Evolutionary conservation across 2,888 invertebrate species (phyloP).

Genomic region (Leucoptera coffeella): DNA sequence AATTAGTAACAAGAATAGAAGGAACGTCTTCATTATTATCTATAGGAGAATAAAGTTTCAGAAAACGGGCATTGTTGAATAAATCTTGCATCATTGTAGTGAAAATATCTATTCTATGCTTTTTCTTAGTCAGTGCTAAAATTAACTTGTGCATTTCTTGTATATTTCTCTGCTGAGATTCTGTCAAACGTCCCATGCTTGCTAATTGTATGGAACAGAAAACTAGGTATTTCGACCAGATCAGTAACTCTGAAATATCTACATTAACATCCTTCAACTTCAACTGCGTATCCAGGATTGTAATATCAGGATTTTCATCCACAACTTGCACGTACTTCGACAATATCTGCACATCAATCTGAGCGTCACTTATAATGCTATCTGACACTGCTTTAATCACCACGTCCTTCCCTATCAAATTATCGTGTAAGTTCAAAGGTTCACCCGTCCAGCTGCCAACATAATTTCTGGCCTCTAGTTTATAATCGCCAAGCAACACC

Average conservation of each 20-base stretch:
- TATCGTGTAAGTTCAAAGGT: conserved; percentile 19
- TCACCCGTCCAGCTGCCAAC: conserved; percentile 40
- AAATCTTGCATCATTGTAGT: conserved; percentile 20
- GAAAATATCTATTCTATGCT: conserved; percentile 20
- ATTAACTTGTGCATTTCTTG: conserved; percentile 20
- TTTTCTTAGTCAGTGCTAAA: conserved; percentile 19
- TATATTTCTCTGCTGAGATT: conserved; percentile 18
- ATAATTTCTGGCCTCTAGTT: conserved; percentile 40
- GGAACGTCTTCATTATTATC: conserved; percentile 18
- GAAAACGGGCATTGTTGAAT: conserved; percentile 28
- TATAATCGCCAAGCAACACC: conserved; percentile 36
- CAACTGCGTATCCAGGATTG: conserved; percentile 13
- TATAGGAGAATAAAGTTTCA: conserved; percentile 29
- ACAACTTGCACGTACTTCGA: conserved; percentile 21
- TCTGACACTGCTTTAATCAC: conserved; percentile 29
- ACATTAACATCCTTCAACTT: conserved; percentile 14
- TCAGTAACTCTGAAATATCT: conserved; percentile 26
- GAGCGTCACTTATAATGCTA: conserved; percentile 23
- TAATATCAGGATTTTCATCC: conserved; percentile 15
- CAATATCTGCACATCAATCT: conserved; percentile 18
- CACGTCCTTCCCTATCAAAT: conserved; percentile 16
- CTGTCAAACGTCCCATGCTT: conserved; percentile 17
- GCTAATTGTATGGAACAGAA: conserved; percentile 28
- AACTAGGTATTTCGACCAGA: conserved; percentile 35
- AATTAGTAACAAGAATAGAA: conserved; percentile 21